phyloP scores from a whole-genome alignment of 1,140 invertebrate genomes.

The Drosophila auraria region DNA sequence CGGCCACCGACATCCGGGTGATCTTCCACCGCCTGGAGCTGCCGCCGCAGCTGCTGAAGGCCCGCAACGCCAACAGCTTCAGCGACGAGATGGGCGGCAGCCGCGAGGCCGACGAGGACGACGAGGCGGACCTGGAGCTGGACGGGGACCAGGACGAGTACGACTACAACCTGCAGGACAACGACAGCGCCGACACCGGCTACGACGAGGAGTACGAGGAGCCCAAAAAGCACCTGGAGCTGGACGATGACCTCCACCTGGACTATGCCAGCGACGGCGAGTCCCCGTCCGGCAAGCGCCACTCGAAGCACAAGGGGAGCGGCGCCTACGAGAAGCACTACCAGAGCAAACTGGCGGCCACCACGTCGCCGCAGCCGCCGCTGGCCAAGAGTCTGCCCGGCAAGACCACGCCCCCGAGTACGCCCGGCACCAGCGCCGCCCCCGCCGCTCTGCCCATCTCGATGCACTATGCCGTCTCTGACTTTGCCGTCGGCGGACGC shows the following conservation, averaged over 20 bases:
- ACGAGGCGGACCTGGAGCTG: slow-evolving; percentile 73
- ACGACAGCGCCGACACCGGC: slow-evolving; percentile 75
- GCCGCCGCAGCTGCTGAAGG: slow-evolving; percentile 85
- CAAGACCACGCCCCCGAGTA: slow-evolving; percentile 15
- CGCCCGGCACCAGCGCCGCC: slow-evolving; percentile 38
- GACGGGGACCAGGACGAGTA: slow-evolving; percentile 74
- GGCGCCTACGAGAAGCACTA: slow-evolving; percentile 75
- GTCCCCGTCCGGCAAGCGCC: slow-evolving; percentile 28
- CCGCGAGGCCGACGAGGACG: slow-evolving; percentile 75
- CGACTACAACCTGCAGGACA: slow-evolving; percentile 82
- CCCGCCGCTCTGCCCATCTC: slow-evolving; percentile 82
- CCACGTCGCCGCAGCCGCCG: slow-evolving; percentile 4
- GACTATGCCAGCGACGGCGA: slow-evolving; percentile 80
- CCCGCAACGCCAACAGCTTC: slow-evolving; percentile 82
- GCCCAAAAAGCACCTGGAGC: slow-evolving; percentile 79
- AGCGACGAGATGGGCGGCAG: slow-evolving; percentile 78
- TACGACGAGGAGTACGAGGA: slow-evolving; percentile 85
- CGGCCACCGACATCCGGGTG: slow-evolving; percentile 97
- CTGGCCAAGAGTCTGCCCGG: slow-evolving; percentile 9
- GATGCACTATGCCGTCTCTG: slow-evolving; percentile 95
- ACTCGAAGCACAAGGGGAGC: slow-evolving; percentile 67
- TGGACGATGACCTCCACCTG: slow-evolving; percentile 77
- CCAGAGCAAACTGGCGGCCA: slow-evolving; percentile 63
- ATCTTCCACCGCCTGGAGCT: slow-evolving; percentile 95
- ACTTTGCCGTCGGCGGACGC: slow-evolving; percentile 98